phyloP scores from a whole-genome alignment of 2,113 vertebrate species.

The Ammodytes marinus region DNA sequence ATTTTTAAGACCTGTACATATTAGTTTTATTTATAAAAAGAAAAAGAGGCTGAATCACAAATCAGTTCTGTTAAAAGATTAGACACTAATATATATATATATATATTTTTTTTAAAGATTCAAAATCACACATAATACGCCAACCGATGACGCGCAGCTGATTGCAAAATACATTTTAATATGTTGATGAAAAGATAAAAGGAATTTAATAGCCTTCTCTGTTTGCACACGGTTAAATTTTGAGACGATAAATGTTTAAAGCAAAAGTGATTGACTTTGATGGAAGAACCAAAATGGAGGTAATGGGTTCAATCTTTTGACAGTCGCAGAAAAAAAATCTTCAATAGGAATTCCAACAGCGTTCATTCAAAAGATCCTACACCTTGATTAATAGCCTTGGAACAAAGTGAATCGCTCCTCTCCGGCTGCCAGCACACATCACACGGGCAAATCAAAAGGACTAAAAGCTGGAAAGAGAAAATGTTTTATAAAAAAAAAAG shows the following conservation, averaged over 20 bases:
- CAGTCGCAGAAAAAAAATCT: constrained; percentile 3
- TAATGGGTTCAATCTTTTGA: background rate
- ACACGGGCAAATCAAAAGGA: constrained; percentile 48
- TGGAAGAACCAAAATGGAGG: constrained; percentile 42
- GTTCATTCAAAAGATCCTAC: constrained; percentile 47
- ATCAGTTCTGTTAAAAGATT: too few species aligned
- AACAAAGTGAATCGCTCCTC: constrained; percentile 23
- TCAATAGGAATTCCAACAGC: constrained; percentile 33
- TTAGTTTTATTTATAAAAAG: too few species aligned
- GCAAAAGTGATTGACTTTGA: constrained; percentile 51
- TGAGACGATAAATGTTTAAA: constrained; percentile 29
- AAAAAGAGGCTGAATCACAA: too few species aligned
- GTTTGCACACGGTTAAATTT: constrained; percentile 21
- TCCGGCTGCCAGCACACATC: constrained; percentile 33
- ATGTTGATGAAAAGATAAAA: constrained; percentile 25
- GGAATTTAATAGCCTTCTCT: background rate
- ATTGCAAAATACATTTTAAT: constrained; percentile 18
- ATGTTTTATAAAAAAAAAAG: background rate
- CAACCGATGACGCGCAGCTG: background rate
- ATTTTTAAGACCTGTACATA: too few species aligned
- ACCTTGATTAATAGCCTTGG: constrained; percentile 44
- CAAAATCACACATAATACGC: too few species aligned
- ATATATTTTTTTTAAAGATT: too few species aligned
- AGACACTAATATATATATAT: too few species aligned
- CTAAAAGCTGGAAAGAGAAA: background rate